A percentile compares a stretch with the other conserved stretches of the same genome.
Evolutionary conservation across 2,888 invertebrate species (phyloP).

Genomic region (Synanthedon andrenaeformis): DNA sequence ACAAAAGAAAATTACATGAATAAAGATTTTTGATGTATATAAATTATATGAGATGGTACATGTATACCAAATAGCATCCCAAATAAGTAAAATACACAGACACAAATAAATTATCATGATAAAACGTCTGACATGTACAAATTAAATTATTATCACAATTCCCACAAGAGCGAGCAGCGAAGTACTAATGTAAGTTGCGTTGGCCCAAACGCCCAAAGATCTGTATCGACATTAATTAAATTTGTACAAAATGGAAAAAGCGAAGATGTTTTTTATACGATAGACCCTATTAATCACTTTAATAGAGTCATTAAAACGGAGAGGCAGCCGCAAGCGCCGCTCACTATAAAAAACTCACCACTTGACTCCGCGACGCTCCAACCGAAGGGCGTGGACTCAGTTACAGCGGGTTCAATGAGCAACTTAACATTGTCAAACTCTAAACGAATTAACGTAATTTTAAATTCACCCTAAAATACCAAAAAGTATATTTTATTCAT

Average conservation of each 20-base stretch:
- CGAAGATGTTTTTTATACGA: constrained; percentile 46
- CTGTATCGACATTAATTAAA: constrained; percentile 61
- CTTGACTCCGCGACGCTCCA: constrained; percentile 6
- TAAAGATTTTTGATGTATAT: background rate
- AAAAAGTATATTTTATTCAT: too few species aligned
- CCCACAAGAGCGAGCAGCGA: background rate
- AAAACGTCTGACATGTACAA: background rate
- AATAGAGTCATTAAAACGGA: constrained; percentile 65
- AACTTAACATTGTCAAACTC: too few species aligned
- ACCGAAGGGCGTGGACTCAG: background rate
- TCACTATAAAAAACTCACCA: constrained; percentile 19
- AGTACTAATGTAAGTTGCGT: background rate
- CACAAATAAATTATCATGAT: background rate
- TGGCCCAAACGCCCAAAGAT: constrained; percentile 24
- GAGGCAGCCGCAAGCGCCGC: constrained; percentile 42
- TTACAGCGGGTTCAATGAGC: background rate
- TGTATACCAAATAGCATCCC: background rate
- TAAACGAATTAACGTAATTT: too few species aligned
- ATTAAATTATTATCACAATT: background rate
- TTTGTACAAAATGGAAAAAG: constrained; percentile 54
- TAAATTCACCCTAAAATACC: too few species aligned
- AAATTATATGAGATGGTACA: background rate
- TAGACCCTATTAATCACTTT: constrained; percentile 62
- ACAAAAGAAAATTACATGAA: background rate
- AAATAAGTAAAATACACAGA: background rate